phyloP scores from a whole-genome alignment of 2,113 vertebrate species.

The Phylloscopus whistleri region DNA sequence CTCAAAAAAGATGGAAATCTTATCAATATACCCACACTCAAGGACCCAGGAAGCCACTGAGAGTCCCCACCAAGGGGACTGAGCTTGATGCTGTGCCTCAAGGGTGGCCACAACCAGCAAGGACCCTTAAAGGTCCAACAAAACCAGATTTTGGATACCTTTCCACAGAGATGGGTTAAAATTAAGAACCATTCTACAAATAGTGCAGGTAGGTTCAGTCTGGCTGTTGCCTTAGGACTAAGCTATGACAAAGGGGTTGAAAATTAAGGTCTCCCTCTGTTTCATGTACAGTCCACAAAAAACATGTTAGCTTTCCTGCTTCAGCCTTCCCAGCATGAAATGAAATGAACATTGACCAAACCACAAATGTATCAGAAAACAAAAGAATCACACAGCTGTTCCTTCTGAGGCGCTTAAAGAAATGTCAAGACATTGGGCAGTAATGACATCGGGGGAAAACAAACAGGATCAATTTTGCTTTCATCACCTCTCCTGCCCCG shows the following conservation, averaged over 20 bases:
- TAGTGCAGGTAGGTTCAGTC: background rate
- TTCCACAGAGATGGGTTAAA: background rate
- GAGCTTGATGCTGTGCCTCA: background rate
- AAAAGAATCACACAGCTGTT: background rate
- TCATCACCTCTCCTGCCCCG: background rate
- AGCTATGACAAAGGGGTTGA: background rate
- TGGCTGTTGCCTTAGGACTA: background rate
- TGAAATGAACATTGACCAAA: background rate
- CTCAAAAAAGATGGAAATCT: background rate
- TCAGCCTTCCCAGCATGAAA: background rate
- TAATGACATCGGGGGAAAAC: constrained; percentile 11
- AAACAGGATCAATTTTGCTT: constrained; percentile 3
- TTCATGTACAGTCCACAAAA: background rate
- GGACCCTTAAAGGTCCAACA: background rate
- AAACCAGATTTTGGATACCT: background rate
- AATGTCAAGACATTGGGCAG: background rate
- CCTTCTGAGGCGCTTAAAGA: background rate
- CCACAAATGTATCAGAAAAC: background rate
- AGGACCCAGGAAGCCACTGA: background rate
- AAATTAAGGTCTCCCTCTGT: background rate
- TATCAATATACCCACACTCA: background rate
- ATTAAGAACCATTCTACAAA: background rate
- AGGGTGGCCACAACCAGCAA: background rate
- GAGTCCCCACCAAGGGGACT: background rate
- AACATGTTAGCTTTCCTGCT: background rate